Percentiles rank a stretch among this genome's conserved stretches.
Conservation (phyloP, 2,888 invertebrate species). For the Hoplodrina ambigua region DNA sequence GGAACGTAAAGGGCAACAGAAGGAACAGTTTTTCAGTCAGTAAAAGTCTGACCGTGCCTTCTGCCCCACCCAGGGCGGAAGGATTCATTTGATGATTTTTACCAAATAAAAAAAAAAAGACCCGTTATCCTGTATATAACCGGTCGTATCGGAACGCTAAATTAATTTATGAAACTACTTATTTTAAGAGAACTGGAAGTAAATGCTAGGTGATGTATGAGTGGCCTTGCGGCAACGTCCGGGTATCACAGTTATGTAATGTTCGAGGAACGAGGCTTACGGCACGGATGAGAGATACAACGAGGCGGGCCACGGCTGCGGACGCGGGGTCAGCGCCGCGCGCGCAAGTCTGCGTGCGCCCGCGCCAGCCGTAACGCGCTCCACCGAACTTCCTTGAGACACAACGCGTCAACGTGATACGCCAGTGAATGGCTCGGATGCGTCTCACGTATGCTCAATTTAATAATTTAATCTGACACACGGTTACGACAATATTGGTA, state of each 20-base stretch:
- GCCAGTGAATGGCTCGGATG: conserved; percentile 20
- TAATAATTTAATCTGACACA: not conserved
- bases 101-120: too few species aligned
- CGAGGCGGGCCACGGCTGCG: conserved; percentile 24
- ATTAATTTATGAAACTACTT: conserved; percentile 26
- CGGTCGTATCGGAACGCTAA: not conserved
- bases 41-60: too few species aligned
- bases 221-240: conserved; percentile 84
- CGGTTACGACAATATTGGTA: not conserved
- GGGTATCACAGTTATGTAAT: conserved; percentile 84
- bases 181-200: conserved; percentile 66
- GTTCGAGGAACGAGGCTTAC: conserved; percentile 69
- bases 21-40: too few species aligned
- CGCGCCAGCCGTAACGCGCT: conserved; percentile 7
- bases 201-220: conserved; percentile 70
- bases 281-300: conserved; percentile 21
- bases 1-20: too few species aligned
- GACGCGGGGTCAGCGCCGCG: conserved; percentile 48
- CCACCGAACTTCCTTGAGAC: conserved; percentile 4
- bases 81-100: too few species aligned
- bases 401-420: conserved; percentile 36
- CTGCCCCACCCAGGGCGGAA: too few species aligned
- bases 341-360: conserved; percentile 23
- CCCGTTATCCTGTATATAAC: conserved; percentile 10
- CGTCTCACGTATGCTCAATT: not conserved